Conservation (phyloP, 2,113 vertebrate species). For the Heterotilapia buettikoferi region DNA sequence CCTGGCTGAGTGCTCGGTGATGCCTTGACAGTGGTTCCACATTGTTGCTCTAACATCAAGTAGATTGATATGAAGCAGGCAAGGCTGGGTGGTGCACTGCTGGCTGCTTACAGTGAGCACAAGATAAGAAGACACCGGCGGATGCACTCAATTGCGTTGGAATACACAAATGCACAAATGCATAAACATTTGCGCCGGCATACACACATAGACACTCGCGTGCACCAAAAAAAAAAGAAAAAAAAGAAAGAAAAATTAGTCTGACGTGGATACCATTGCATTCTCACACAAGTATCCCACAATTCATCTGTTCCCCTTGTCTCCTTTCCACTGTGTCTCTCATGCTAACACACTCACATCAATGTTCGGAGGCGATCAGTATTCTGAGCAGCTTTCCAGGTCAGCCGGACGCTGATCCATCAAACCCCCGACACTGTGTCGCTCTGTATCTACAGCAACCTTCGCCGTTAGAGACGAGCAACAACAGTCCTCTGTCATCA, state of each 20-base stretch:
- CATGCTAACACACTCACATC: slow-evolving; percentile 13
- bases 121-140: slow-evolving; percentile 24
- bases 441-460: slow-evolving; percentile 56
- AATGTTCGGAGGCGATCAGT: slow-evolving; percentile 48
- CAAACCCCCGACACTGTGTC: slow-evolving; percentile 54
- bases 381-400: slow-evolving; percentile 54
- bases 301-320: neutral
- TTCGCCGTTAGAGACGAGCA: slow-evolving; percentile 42
- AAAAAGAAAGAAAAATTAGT: neutral
- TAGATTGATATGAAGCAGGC: slow-evolving; percentile 31
- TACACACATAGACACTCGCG: neutral
- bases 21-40: slow-evolving; percentile 34
- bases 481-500: slow-evolving; percentile 24
- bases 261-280: neutral
- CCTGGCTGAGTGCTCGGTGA: slow-evolving; percentile 3
- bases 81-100: neutral
- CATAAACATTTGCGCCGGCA: slow-evolving; percentile 15
- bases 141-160: slow-evolving; percentile 6
- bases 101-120: slow-evolving; percentile 19
- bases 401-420: slow-evolving; percentile 63
- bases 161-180: neutral
- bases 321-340: neutral
- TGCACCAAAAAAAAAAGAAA: neutral
- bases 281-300: neutral
- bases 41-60: slow-evolving; percentile 29